Base-by-base conservation (phyloP, 2,888 invertebrate species). In the Stenotaenia linearis region DNA sequence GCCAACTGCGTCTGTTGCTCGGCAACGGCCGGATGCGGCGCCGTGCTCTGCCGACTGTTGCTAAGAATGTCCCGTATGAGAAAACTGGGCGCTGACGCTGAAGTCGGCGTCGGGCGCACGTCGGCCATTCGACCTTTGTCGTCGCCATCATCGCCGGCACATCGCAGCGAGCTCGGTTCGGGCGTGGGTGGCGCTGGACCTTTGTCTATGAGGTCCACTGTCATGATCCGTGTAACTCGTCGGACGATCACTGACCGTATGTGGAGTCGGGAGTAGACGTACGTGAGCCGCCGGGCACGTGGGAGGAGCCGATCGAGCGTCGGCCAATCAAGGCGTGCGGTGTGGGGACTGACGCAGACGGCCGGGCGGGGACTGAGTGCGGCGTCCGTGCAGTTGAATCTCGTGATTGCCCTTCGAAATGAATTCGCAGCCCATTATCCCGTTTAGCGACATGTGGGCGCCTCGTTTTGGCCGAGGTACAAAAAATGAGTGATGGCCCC, bases 31-130 rank as follows among this genome's bases (percentile, higher is more conserved):
- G 69, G 25, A 69, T 69, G 69, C n/a, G 69, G 69, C 69, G 69
- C 69, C 69, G 69, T 15, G 25, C 69, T 69, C 69, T 28, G 78
- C 25, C 80, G 74, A 35, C 28, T 80, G 50, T 80, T 56, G 79
- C 79, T 80, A n/a, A 80, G 56, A 35, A 80, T 80, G 80, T 80
- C 80, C 76, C 80, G 78, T 30, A 80, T 80, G 21, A 80, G 79
- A 40, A 80, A 80, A 37, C 79, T 80, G 10, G 80, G 80, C 35
- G 75, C 28, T 6, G 32, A 18, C 9, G 79, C 35, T 21, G 77
- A 15, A 23, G 77, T 28, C 18, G 77, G 23, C 23, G 78, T 40
- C 61, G 75, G 45, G 37, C 56, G 18, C 30, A 28, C 21, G n/a
- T 25, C 28, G 23, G 78, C 50, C 25, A 30, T 18, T 15, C 75